These are phyloP conservation scores for Symphodus melops DNA, from an alignment of 2,113 vertebrate species.

Conservation along the genomic window DNA sequence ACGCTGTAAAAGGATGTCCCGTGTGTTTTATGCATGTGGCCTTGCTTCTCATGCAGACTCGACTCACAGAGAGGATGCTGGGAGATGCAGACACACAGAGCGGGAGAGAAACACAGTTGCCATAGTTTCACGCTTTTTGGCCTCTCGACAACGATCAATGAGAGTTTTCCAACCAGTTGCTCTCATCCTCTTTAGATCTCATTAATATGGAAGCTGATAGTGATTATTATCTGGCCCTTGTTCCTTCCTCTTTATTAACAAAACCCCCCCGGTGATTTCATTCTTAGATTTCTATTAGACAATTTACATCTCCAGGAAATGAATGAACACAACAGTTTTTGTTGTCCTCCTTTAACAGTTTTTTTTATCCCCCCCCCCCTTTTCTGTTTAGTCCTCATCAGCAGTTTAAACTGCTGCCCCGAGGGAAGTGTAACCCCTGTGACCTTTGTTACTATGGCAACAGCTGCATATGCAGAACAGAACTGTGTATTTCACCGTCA, in stretches of 20 bases:
- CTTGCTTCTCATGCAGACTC: conserved; percentile 44
- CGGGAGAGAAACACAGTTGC: conserved; percentile 68
- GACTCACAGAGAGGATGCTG: conserved; percentile 49
- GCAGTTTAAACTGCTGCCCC: conserved; percentile 24
- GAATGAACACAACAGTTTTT: background rate
- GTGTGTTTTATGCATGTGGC: conserved; percentile 12
- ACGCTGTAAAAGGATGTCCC: conserved; percentile 13
- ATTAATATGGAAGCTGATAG: conserved; percentile 43
- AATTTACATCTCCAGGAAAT: background rate
- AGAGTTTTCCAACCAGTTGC: conserved; percentile 43
- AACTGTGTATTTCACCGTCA: no score
- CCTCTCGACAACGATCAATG: conserved; percentile 53
- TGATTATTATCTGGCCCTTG: conserved; percentile 21
- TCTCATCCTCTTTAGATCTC: conserved; percentile 40
- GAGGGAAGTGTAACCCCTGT: conserved; percentile 28
- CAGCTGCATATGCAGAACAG: background rate
- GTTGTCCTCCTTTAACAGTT: background rate
- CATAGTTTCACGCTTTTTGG: conserved; percentile 72
- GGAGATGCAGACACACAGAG: conserved; percentile 44
- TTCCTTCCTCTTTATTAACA: conserved; percentile 1
- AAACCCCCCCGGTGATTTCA: background rate
- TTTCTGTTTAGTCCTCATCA: conserved; percentile 12
- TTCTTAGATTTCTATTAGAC: background rate
- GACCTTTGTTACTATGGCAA: conserved; percentile 41
- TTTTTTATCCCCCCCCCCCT: no score